Base-by-base conservation (phyloP, 2,113 vertebrate genomes). In the Lycocorax pyrrhopterus region DNA sequence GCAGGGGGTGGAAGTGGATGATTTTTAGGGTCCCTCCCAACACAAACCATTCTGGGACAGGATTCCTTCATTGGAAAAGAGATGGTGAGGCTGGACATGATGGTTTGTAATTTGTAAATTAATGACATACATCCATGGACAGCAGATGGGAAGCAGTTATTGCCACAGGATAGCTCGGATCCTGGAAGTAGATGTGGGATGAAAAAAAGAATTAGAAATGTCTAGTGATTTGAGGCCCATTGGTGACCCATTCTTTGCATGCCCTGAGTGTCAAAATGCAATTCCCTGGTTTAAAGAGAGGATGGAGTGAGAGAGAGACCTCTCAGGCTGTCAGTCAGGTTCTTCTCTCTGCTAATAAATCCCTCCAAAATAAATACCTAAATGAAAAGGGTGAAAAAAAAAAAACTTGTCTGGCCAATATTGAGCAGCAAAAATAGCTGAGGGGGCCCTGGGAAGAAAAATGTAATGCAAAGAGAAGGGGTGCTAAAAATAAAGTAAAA, bases 201-300 rank as follows among this genome's bases (percentile, higher is more conserved):
- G 20, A 74, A 43, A 77, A 77, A 52, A 11, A 5, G 39, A 72
- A 44, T 52, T 21, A 64, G 17, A 76, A 83, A 41, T 68, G n/a
- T 20, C 27, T 26, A 23, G 22, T 0, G 0, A 39, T 16, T 18
- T 43, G 23, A 29, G 32, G 13, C 4, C 47, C 53, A 2, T 5
- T 58, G 60, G 30, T 47, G 51, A 66, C 30, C 4, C 12, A 1
- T 23, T 78, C 43, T 79, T 64, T 46, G 41, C 39, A 20, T n/a
- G 33, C 8, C 17, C 30, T 9, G 26, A 55, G 25, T 43, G 39
- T 9, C 53, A 69, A 63, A 73, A 69, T 66, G 11, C 21, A 69
- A 21, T 52, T 73, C 27, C 27, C 55, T 63, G 66, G 26, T 35
- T 72, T 64, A 59, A 59, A 68, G 67, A 29, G 23, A 43, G 23